Evolutionary conservation across 2,888 invertebrate genomes (phyloP).

Genomic region (Plagodis dolabraria): DNA sequence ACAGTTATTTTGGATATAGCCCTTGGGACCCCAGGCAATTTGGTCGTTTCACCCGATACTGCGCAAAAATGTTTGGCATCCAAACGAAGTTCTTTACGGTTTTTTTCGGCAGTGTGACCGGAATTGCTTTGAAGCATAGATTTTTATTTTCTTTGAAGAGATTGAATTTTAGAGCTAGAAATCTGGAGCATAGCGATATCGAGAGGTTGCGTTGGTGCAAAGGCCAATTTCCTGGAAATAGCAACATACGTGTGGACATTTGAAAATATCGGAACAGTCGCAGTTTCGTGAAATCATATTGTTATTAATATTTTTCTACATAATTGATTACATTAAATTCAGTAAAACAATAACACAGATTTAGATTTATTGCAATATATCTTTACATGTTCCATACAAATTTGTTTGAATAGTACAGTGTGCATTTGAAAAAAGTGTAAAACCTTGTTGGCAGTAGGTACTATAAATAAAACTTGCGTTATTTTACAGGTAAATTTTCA

Average conservation of each 20-base stretch:
- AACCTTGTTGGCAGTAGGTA: too few species aligned
- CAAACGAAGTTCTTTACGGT: constrained; percentile 29
- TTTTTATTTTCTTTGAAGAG: constrained; percentile 33
- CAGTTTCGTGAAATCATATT: too few species aligned
- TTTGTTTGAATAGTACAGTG: too few species aligned
- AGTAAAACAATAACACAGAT: too few species aligned
- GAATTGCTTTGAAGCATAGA: constrained; percentile 32
- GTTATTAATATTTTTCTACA: too few species aligned
- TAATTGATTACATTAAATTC: too few species aligned
- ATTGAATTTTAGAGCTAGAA: constrained; percentile 31
- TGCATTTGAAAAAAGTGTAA: too few species aligned
- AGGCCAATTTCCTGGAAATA: constrained; percentile 36
- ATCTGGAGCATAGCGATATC: constrained; percentile 14
- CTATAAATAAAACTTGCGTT: too few species aligned
- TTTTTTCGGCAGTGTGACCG: constrained; percentile 33
- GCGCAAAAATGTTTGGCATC: constrained; percentile 38
- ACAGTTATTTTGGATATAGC: constrained; percentile 55
- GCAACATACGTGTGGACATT: background rate
- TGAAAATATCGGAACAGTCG: background rate
- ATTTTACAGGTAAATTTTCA: too few species aligned
- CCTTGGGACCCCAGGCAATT: constrained; percentile 49
- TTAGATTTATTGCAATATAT: too few species aligned
- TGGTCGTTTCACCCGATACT: constrained; percentile 47
- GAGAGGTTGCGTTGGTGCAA: constrained; percentile 25
- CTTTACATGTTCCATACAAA: too few species aligned